phyloP scores from a whole-genome alignment of 2,113 vertebrate species.

The Atherinomorus stipes region DNA sequence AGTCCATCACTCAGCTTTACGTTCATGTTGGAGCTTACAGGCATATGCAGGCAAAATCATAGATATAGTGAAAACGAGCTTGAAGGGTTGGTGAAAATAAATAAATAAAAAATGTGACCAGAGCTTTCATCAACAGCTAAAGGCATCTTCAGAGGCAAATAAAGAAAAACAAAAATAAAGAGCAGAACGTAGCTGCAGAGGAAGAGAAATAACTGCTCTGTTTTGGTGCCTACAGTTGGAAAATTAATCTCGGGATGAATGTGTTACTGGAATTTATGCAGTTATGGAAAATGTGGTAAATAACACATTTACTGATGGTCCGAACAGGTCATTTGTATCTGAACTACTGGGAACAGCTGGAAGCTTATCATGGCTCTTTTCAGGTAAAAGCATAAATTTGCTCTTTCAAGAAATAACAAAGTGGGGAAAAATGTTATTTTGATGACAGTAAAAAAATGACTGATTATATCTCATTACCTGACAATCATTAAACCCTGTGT shows the following conservation, averaged over 20 bases:
- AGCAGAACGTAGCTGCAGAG: neutral
- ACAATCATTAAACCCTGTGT: constrained; percentile 38
- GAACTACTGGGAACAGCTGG: neutral
- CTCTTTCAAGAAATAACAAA: neutral
- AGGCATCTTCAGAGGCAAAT: constrained; percentile 66
- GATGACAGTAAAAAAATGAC: constrained; percentile 25
- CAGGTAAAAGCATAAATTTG: neutral
- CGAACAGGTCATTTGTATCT: constrained; percentile 6
- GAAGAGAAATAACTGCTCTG: constrained; percentile 50
- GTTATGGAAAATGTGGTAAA: constrained; percentile 5
- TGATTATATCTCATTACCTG: constrained; percentile 26
- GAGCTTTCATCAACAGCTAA: constrained; percentile 72
- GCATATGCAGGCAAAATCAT: constrained; percentile 42
- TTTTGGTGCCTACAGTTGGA: constrained; percentile 33
- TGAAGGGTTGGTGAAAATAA: constrained; percentile 38
- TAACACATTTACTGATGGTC: constrained; percentile 26
- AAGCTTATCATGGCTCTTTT: neutral
- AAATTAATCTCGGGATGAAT: constrained; percentile 39
- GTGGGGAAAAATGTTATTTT: neutral
- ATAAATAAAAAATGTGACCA: constrained; percentile 11
- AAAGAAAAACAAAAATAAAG: constrained; percentile 37
- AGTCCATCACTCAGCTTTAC: constrained; percentile 45
- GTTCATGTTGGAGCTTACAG: constrained; percentile 53
- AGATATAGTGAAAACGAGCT: constrained; percentile 16
- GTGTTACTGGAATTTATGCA: constrained; percentile 31